These are phyloP conservation scores for Sinocyclocheilus maitianheensis DNA, from an alignment of 2,113 vertebrate genomes.

Conservation along the genomic window DNA sequence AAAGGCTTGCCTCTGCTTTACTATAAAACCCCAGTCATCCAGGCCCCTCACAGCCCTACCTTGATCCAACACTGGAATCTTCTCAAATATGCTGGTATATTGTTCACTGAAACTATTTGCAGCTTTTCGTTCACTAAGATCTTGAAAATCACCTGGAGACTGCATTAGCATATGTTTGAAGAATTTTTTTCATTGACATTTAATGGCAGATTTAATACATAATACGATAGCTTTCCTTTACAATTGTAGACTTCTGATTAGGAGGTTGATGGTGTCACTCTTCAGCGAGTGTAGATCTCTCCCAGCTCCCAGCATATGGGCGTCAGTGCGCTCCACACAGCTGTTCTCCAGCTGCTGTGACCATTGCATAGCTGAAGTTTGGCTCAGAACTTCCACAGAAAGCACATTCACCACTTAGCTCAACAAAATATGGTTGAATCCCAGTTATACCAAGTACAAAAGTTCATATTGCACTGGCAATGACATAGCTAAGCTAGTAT, in stretches of 20 bases:
- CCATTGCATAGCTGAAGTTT: slow-evolving; percentile 26
- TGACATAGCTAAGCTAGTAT: not conserved
- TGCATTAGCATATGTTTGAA: not conserved
- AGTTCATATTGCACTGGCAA: not conserved
- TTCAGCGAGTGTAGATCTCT: not conserved
- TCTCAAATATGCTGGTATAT: not conserved
- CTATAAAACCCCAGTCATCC: not conserved
- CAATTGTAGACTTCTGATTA: not conserved
- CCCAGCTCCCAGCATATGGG: not conserved
- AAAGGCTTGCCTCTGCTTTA: not conserved
- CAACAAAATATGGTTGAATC: not conserved
- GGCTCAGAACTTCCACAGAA: slow-evolving; percentile 1
- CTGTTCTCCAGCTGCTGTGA: slow-evolving; percentile 67
- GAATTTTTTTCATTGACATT: not conserved
- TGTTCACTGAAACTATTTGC: not conserved
- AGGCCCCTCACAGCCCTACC: not conserved
- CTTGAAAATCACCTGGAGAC: not conserved
- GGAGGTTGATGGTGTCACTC: not conserved
- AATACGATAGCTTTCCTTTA: not conserved
- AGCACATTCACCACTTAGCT: not conserved
- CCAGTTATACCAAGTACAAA: not conserved
- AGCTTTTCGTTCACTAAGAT: not conserved
- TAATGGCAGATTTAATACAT: not conserved
- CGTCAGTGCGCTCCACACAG: slow-evolving; percentile 50
- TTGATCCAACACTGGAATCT: not conserved